Percentiles rank a stretch among this genome's conserved stretches.
Evolutionary conservation across 2,113 vertebrate genomes (phyloP).

Genomic region (Acrocephalus kingi): DNA sequence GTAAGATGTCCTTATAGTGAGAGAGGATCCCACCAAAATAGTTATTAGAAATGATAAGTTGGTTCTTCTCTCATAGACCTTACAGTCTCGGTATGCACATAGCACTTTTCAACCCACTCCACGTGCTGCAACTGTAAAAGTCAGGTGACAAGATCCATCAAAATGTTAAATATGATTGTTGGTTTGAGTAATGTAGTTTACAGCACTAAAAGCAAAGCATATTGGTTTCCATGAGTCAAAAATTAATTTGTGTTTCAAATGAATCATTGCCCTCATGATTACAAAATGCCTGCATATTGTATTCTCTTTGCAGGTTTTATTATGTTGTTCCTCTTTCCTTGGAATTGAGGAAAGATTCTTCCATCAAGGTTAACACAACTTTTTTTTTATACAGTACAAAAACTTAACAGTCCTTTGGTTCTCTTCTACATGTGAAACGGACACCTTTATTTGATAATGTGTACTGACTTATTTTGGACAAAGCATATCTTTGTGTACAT

Average conservation of each 20-base stretch:
- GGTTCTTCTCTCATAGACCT: background rate
- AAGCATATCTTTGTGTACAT: background rate
- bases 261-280: background rate
- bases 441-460: background rate
- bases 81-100: background rate
- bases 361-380: background rate
- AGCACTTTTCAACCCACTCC: background rate
- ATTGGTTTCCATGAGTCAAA: background rate
- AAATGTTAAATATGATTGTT: background rate
- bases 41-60: background rate
- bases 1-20: background rate
- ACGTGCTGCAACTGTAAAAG: fast-evolving
- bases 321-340: background rate
- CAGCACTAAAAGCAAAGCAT: background rate
- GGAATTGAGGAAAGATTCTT: background rate
- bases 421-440: background rate
- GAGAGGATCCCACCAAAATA: background rate
- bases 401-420: background rate
- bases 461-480: background rate
- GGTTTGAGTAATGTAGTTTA: background rate
- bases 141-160: background rate
- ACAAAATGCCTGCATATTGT: fast-evolving
- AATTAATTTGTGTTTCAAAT: background rate
- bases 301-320: background rate
- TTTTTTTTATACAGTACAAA: background rate